Evolutionary conservation across 2,797 vertebrate genomes (phyloP), one percentile per base, ranked within the genome.

Genomic region (Thripadectes ignobilis): DNA sequence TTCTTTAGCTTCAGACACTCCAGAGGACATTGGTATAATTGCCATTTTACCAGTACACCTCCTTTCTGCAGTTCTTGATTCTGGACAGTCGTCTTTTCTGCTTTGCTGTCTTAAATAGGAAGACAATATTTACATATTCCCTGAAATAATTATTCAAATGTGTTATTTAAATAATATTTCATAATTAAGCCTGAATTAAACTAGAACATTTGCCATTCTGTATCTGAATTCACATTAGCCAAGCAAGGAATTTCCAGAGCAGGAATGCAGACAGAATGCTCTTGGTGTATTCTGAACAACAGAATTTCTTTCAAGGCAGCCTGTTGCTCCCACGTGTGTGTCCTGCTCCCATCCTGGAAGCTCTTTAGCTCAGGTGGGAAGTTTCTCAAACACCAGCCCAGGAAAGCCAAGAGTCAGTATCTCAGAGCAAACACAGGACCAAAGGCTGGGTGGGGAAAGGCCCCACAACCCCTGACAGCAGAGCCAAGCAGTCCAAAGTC

Each of bases 381-480:
- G 55, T 27, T 87, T 38, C 41, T 76, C 46, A 2, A 13, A 8
- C 7, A 59, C 34, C 69, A 95, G 62, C 6, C 9, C 79, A 83
- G 52, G 30, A 57, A 68, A 63, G 77, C 32, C 85, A 74, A 20
- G 36, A 84, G 68, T 23, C n/a, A 26, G n/a, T 13, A 69, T 49
- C 45, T 62, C 66, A 29, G 4, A 62, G 68, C 87, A 79, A 89
- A 88, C 48, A 73, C n/a, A 34, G 67, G 61, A 88, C 87, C 83
- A 67, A 91, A 67, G 57, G 19, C 75, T 83, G 85, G 87, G 68
- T 91, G 61, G 65, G 80, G 79, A 83, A 91, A 68, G 81, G 91
- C 52, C 87, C 69, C 14, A 6, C 71, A 76, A 74, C 32, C 23
- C 29, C 63, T 46, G 24, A 58, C 52, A 79, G 72, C 39, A 84